These are phyloP conservation scores for Zaprionus davidi DNA, from an alignment of 1,140 invertebrate genomes.

Conservation along the genomic window DNA sequence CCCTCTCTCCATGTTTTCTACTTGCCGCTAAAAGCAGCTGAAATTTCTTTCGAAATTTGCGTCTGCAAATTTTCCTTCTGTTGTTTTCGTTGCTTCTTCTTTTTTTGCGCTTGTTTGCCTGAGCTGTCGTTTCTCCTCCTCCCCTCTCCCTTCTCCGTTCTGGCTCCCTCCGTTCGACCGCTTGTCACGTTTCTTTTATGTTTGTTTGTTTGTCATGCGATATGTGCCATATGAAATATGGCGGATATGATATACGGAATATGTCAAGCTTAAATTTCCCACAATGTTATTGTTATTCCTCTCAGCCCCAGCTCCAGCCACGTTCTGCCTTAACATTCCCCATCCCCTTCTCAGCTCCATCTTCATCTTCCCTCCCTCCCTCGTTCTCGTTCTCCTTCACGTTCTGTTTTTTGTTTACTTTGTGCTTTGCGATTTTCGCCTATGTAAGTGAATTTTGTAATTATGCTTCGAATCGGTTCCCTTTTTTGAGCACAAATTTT, in stretches of 20 bases:
- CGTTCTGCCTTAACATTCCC: not conserved
- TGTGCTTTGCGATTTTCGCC: conserved; percentile 18
- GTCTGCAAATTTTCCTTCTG: conserved; percentile 33
- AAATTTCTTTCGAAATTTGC: conserved; percentile 38
- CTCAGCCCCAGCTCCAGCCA: not conserved
- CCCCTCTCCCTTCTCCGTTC: not conserved
- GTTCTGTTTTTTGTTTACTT: conserved; percentile 1
- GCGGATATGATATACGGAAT: conserved; percentile 36
- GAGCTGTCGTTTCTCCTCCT: conserved; percentile 16
- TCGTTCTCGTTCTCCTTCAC: not conserved
- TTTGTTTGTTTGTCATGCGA: conserved; percentile 45
- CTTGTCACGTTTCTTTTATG: conserved; percentile 39
- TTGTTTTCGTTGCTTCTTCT: conserved; percentile 31
- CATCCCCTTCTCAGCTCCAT: not conserved
- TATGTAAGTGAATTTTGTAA: conserved; percentile 47
- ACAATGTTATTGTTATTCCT: conserved; percentile 23
- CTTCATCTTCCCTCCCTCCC: not conserved
- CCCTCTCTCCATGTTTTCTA: not conserved
- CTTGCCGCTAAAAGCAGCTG: not conserved
- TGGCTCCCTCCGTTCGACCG: not conserved
- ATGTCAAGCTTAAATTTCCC: conserved; percentile 34
- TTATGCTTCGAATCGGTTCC: conserved; percentile 36
- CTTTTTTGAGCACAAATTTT: conserved; percentile 43
- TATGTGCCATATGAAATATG: conserved; percentile 26
- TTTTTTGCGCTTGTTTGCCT: conserved; percentile 24